A percentile compares a stretch with the other conserved stretches of the same genome.
phyloP scores from a whole-genome alignment of 2,113 vertebrate species.

The Hipposideros armiger region DNA sequence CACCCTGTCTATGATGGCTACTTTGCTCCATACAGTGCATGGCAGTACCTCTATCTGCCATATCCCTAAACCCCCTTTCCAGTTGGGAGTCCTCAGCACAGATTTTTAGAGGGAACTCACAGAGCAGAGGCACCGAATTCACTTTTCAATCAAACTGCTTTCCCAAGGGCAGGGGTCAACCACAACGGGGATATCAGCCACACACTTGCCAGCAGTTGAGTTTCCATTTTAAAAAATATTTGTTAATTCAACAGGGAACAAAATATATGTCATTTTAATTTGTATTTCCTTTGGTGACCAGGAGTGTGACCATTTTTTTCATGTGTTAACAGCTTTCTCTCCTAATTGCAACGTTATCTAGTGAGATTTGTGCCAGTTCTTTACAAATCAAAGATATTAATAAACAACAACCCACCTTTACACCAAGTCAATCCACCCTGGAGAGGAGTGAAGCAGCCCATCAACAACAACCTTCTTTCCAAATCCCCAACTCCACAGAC shows the following conservation, averaged over 20 bases:
- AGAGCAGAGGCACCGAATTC: too few relatives aligned
- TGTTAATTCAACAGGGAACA: not conserved
- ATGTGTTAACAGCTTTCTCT: not conserved
- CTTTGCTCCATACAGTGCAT: not conserved
- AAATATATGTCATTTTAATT: not conserved
- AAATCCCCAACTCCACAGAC: too few relatives aligned
- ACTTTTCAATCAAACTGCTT: not conserved
- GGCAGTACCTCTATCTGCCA: not conserved
- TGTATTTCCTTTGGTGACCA: not conserved
- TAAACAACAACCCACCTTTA: not conserved
- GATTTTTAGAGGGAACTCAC: too few relatives aligned
- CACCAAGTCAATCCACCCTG: not conserved
- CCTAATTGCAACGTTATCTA: not conserved
- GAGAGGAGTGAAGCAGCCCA: not conserved
- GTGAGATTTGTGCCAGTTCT: not conserved
- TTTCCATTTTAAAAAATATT: not conserved
- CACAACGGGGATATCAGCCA: not conserved
- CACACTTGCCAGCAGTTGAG: not conserved
- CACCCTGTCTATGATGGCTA: accelerated
- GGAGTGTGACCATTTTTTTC: not conserved
- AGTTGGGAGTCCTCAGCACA: not conserved
- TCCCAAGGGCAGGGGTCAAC: not conserved
- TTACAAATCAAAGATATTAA: not conserved
- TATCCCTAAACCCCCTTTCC: not conserved
- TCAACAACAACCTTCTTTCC: not conserved